A percentile compares a stretch with the other conserved stretches of the same genome.
phyloP scores from a whole-genome alignment of 2,113 vertebrate species.

The Montifringilla adamsi region DNA sequence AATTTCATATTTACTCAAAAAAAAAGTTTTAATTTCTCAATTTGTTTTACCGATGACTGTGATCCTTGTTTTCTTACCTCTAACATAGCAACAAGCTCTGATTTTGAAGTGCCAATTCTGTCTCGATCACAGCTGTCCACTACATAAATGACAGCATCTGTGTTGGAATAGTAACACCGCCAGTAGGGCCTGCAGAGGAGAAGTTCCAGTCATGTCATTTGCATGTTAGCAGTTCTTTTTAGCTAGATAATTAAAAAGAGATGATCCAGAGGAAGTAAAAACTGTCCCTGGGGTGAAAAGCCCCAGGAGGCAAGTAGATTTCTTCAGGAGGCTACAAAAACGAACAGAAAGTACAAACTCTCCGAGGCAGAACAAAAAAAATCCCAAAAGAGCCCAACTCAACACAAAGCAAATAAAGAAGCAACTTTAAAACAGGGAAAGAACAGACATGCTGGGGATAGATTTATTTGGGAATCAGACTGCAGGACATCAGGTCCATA shows the following conservation, averaged over 20 bases:
- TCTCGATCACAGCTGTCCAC: conserved; percentile 98
- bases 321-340: not conserved
- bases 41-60: accelerated
- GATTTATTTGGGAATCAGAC: not conserved
- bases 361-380: not conserved
- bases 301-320: not conserved
- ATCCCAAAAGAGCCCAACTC: not conserved
- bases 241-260: not conserved
- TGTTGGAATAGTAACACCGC: conserved; percentile 98
- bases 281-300: not conserved
- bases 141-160: conserved; percentile 96
- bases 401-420: not conserved
- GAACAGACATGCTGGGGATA: not conserved
- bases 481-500: not conserved
- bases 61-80: conserved; percentile 80
- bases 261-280: not conserved
- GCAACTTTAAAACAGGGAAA: not conserved
- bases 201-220: not conserved
- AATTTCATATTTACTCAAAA: not conserved
- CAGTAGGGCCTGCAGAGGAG: conserved; percentile 86
- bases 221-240: not conserved
- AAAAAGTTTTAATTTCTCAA: not conserved
- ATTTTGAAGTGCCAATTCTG: conserved; percentile 97
- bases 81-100: conserved; percentile 96
- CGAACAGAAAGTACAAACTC: not conserved